phyloP scores from a whole-genome alignment of 2,888 invertebrate species.

The Latrodectus elegans region DNA sequence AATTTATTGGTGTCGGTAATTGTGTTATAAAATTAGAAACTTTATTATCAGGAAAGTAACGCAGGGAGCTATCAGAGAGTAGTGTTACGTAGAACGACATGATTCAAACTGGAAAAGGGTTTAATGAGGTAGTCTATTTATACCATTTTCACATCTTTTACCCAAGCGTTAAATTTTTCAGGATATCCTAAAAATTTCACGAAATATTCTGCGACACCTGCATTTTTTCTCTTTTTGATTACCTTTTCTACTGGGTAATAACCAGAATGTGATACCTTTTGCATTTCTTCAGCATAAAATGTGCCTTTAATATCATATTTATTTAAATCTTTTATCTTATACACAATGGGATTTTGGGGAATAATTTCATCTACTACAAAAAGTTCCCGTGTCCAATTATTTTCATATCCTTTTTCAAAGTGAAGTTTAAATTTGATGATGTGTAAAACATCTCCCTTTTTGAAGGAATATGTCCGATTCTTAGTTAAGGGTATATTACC shows the following conservation, averaged over 20 bases:
- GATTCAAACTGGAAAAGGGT: neutral
- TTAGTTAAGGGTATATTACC: neutral
- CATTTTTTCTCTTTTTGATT: neutral
- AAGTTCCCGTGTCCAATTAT: slow-evolving; percentile 30
- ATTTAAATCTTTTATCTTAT: neutral
- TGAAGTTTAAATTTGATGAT: neutral
- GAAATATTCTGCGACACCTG: neutral
- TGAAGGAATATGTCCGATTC: neutral
- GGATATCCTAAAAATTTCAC: slow-evolving; percentile 3
- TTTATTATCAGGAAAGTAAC: slow-evolving; percentile 71
- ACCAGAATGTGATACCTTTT: slow-evolving; percentile 3
- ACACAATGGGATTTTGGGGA: neutral
- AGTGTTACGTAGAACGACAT: slow-evolving; percentile 70
- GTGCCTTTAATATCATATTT: neutral
- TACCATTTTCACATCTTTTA: neutral
- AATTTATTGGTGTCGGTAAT: slow-evolving; percentile 70
- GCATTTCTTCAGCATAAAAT: slow-evolving; percentile 28
- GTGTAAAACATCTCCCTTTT: slow-evolving; percentile 16
- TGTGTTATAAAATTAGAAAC: slow-evolving; percentile 71
- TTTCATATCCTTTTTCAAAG: slow-evolving; percentile 36
- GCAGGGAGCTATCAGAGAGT: slow-evolving; percentile 71
- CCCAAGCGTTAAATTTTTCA: slow-evolving; percentile 7
- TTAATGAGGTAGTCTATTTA: neutral
- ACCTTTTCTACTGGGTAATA: slow-evolving; percentile 8
- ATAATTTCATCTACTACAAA: slow-evolving; percentile 2